Percentiles rank a stretch among this genome's conserved stretches.
phyloP scores from a whole-genome alignment of 2,888 invertebrate species.

The Notodromas monacha region DNA sequence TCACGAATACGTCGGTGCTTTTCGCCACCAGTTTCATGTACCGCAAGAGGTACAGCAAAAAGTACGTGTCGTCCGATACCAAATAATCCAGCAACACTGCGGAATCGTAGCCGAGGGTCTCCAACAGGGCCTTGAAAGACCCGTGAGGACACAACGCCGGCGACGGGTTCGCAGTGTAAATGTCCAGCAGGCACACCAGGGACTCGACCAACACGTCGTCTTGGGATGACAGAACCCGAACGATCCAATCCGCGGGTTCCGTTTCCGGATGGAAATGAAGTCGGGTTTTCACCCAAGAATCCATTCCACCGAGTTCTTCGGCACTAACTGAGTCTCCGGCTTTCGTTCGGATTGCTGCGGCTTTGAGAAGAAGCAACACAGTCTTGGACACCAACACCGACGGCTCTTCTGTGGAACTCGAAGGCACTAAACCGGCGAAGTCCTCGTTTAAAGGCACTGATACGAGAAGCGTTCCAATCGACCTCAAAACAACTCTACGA shows the following conservation, averaged over 20 bases:
- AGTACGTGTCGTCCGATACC: constrained; percentile 66
- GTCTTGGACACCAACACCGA: constrained; percentile 38
- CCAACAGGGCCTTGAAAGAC: constrained; percentile 55
- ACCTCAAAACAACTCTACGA: too few species aligned
- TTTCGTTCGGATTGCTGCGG: constrained; percentile 36
- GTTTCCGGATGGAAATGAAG: constrained; percentile 59
- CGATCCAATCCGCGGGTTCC: constrained; percentile 52
- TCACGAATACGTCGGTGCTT: constrained; percentile 49
- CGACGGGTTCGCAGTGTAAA: constrained; percentile 17
- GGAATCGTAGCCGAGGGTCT: constrained; percentile 44
- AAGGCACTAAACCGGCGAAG: too few species aligned
- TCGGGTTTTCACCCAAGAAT: constrained; percentile 41
- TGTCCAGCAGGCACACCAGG: constrained; percentile 64
- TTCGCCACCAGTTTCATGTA: constrained; percentile 48
- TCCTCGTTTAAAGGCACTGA: too few species aligned
- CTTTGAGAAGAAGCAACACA: constrained; percentile 51
- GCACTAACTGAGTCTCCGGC: constrained; percentile 22
- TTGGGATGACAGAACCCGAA: constrained; percentile 58
- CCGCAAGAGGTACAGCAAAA: constrained; percentile 43
- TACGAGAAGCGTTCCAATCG: too few species aligned
- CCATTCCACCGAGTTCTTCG: constrained; percentile 31
- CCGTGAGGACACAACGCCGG: constrained; percentile 24
- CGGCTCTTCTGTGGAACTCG: too few species aligned
- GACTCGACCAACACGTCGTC: constrained; percentile 67
- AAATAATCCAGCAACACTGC: constrained; percentile 48